phyloP scores from a whole-genome alignment of 1,140 invertebrate genomes.

The Latrodectus geometricus region DNA sequence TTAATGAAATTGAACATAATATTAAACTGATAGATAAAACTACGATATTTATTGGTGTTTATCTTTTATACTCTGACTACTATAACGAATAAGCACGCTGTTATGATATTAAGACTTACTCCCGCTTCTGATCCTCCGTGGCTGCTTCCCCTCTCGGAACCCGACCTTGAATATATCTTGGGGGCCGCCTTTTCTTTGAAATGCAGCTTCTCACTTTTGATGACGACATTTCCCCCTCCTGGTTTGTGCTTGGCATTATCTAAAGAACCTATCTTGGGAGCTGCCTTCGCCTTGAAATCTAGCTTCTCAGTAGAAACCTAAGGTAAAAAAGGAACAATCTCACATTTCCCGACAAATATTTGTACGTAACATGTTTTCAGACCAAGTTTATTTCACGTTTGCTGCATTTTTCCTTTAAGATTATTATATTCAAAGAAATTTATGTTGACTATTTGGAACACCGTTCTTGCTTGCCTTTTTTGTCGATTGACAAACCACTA shows the following conservation, averaged over 20 bases:
- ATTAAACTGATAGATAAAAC: no score
- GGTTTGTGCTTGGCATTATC: constrained; percentile 89
- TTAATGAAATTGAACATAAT: no score
- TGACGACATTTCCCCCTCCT: constrained; percentile 91
- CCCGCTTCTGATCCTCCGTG: constrained; percentile 61
- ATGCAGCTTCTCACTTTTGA: constrained; percentile 76
- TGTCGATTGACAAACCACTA: no score
- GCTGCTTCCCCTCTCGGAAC: constrained; percentile 54
- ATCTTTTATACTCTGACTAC: no score
- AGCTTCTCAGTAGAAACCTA: constrained; percentile 86
- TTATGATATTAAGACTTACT: neutral
- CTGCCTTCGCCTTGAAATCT: constrained; percentile 89
- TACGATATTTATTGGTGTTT: no score
- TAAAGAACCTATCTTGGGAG: constrained; percentile 80
- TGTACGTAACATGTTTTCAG: neutral
- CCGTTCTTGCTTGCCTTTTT: no score
- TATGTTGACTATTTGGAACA: no score
- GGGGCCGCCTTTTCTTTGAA: constrained; percentile 85
- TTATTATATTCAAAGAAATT: no score
- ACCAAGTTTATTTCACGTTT: no score
- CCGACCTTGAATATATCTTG: constrained; percentile 77
- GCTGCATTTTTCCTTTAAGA: no score
- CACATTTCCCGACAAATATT: neutral
- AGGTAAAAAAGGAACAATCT: neutral
- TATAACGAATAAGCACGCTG: no score